These are phyloP conservation scores for Neopelma chrysocephalum DNA, from an alignment of 2,797 vertebrate species.

Conservation along the genomic window DNA sequence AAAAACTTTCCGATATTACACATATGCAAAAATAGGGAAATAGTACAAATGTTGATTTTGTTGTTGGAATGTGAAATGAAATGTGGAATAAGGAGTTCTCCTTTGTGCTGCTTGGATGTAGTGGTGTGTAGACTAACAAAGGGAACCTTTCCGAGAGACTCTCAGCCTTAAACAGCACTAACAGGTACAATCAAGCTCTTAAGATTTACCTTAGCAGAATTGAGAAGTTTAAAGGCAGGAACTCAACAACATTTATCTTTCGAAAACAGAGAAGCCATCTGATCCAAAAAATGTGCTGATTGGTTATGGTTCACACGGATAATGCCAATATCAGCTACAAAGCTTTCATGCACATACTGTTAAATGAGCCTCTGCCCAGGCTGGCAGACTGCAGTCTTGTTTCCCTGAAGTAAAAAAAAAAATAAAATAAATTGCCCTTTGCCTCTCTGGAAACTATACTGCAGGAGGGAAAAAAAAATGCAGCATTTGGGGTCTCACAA, in stretches of 20 bases:
- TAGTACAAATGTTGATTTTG: not conserved
- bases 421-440: not conserved
- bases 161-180: not conserved
- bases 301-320: not conserved
- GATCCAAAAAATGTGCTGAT: not conserved
- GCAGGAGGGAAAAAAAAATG: rapidly evolving
- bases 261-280: not conserved
- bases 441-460: not conserved
- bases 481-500: not conserved
- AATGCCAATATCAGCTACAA: not conserved
- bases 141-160: not conserved
- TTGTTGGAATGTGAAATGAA: not conserved
- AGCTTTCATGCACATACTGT: not conserved
- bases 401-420: not conserved
- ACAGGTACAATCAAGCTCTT: not conserved
- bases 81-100: not conserved
- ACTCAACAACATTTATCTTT: not conserved
- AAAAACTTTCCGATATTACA: not conserved
- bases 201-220: not conserved
- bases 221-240: not conserved
- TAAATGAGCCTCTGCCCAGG: not conserved
- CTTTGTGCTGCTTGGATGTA: not conserved
- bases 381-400: not conserved
- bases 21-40: not conserved
- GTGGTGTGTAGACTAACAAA: not conserved